Evolutionary conservation across 2,113 vertebrate genomes (phyloP).

Genomic region (Gila orcuttii): DNA sequence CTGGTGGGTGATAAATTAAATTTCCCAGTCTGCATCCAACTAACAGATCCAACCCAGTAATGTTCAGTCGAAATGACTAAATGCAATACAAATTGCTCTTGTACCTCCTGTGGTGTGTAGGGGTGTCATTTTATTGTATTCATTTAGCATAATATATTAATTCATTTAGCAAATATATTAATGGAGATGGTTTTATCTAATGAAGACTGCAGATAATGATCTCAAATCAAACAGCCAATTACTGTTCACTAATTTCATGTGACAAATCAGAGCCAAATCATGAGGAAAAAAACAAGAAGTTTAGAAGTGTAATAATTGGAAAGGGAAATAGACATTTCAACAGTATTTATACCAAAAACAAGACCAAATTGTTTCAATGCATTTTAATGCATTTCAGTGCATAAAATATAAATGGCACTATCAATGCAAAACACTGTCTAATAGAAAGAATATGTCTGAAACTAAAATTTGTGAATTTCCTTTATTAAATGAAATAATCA

Average conservation of each 20-base stretch:
- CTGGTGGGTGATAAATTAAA: neutral
- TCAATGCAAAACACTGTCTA: neutral
- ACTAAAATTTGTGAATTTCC: neutral
- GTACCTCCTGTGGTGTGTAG: neutral
- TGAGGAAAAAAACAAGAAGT: neutral
- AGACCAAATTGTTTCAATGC: neutral
- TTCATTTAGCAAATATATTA: neutral
- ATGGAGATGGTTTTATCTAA: slow-evolving; percentile 46
- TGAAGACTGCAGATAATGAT: slow-evolving; percentile 45
- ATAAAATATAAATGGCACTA: neutral
- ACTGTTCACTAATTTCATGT: neutral
- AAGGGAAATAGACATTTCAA: too few species aligned
- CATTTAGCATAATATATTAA: neutral
- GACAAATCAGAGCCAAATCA: neutral
- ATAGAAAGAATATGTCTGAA: neutral
- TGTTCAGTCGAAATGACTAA: neutral
- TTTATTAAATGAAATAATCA: neutral
- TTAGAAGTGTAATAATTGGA: neutral
- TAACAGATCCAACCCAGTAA: neutral
- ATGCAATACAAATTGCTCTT: neutral
- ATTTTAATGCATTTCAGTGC: neutral
- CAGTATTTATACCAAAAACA: neutral
- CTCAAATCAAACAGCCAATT: neutral
- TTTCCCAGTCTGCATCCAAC: neutral
- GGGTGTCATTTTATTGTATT: neutral